Percentiles rank a stretch among this genome's conserved stretches.
These are phyloP conservation scores for Chymomyza fuscimana DNA, from an alignment of 2,888 invertebrate genomes.

Conservation along the genomic window DNA sequence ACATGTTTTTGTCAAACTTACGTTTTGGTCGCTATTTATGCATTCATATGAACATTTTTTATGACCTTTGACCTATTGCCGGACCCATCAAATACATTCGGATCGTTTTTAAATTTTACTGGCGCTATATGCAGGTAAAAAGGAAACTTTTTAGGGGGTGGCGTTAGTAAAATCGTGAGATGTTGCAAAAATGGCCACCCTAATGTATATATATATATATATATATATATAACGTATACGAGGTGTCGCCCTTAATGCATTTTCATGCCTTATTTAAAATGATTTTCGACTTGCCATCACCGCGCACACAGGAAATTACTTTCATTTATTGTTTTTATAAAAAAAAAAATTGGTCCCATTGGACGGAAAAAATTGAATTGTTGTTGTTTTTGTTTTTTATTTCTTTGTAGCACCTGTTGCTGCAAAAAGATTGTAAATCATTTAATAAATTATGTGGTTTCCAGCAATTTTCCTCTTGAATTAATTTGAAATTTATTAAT, in stretches of 20 bases:
- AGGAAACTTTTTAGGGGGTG: no score
- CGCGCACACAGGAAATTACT: constrained; percentile 57
- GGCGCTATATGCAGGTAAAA: no score
- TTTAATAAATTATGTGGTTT: constrained; percentile 42
- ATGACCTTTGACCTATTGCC: no score
- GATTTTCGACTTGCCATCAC: constrained; percentile 51
- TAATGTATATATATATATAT: no score
- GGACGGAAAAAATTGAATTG: constrained; percentile 8
- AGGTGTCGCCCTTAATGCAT: constrained; percentile 60
- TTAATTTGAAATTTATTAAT: constrained; percentile 28
- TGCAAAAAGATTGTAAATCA: constrained; percentile 12
- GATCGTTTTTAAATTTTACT: no score
- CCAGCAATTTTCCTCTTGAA: constrained; percentile 48
- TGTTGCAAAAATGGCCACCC: no score
- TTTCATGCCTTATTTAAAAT: constrained; percentile 73
- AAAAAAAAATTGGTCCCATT: constrained; percentile 27
- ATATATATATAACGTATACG: not conserved
- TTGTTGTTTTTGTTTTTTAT: not conserved
- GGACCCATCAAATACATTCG: no score
- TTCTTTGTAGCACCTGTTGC: constrained; percentile 51
- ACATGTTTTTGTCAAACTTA: no score
- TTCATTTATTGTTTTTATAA: constrained; percentile 52
- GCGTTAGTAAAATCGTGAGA: no score
- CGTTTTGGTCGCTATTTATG: no score
- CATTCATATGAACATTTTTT: no score